Evolutionary conservation across 2,113 vertebrate genomes (phyloP), one percentile per base, ranked within the genome.

Genomic region (Urocitellus parryii): DNA sequence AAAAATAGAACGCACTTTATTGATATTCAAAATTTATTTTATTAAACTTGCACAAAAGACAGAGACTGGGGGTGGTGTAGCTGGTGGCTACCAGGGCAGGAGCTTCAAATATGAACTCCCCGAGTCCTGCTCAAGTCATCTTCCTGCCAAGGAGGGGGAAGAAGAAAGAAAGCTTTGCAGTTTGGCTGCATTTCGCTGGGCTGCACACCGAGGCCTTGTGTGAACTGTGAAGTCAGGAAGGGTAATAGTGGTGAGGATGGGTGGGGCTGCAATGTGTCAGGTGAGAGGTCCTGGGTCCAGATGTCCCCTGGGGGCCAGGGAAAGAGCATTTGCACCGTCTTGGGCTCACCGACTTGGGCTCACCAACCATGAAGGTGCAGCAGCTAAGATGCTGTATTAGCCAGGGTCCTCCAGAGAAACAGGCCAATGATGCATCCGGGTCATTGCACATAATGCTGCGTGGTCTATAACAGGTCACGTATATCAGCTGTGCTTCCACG

Each of bases 1-100:
- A 98, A 99, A 99, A 99, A 99, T 99, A 99, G 99, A 99, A 98
- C 98, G 98, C 98, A 97, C 99, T 99, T 99, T 99, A 99, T 99
- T 99, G 99, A 99, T 99, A 99, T 99, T 99, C 99, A 99, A 98
- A 99, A 99, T 99, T 99, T 99, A 99, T 99, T 99, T 99, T 99
- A 99, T 99, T 99, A 99, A 99, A 99, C 99, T 99, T 98, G 98
- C 99, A 99, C 98, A 99, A 99, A 99, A 99, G 98, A 98, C 98
- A 98, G 98, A 98, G 98, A 96, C 90, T 37, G 17, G 39, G 97
- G 97, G 97, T 1, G 45, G 45, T 9, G 8, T 2, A 98, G 96
- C 97, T 7, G 53, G 93, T 91, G 42, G 98, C 98, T 98, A 98
- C 98, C 97, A 98, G 97, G 97, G 97, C 95, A 97, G 94, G 93